A percentile compares a stretch with the other conserved stretches of the same genome.
phyloP scores from a whole-genome alignment of 1,140 invertebrate species.

The Drosophila murphyi region DNA sequence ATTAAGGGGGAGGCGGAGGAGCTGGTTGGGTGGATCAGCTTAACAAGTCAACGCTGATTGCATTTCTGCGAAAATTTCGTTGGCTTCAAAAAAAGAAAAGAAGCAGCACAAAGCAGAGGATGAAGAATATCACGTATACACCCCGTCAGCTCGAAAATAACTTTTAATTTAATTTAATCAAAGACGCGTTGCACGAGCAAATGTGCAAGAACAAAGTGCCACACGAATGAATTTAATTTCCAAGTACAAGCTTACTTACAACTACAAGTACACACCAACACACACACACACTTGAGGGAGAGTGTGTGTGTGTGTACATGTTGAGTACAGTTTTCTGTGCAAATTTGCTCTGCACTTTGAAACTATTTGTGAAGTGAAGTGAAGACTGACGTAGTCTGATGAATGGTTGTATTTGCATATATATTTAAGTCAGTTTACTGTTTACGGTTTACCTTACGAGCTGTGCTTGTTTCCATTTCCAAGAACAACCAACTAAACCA shows the following conservation, averaged over 20 bases:
- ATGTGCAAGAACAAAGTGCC: conserved; percentile 22
- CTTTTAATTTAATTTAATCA: conserved; percentile 75
- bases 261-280: not conserved
- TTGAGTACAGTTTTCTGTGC: not conserved
- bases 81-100: conserved; percentile 14
- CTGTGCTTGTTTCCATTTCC: no score
- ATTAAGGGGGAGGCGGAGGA: not conserved
- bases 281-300: not conserved
- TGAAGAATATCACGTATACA: conserved; percentile 16
- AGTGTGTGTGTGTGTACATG: conserved; percentile 1
- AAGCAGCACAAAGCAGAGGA: not conserved
- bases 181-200: conserved; percentile 45
- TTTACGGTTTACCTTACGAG: no score
- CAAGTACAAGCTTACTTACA: conserved; percentile 16
- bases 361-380: not conserved
- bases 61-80: conserved; percentile 57
- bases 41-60: conserved; percentile 70
- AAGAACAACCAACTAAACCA: no score
- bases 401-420: not conserved
- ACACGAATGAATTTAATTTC: conserved; percentile 61
- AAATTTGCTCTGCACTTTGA: conserved; percentile 7
- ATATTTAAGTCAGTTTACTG: no score
- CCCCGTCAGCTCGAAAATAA: conserved; percentile 44
- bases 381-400: not conserved
- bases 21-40: conserved; percentile 20